Evolutionary conservation across 2,888 invertebrate genomes (phyloP), one percentile per base, ranked within the genome.

Genomic region (Atherix ibis): DNA sequence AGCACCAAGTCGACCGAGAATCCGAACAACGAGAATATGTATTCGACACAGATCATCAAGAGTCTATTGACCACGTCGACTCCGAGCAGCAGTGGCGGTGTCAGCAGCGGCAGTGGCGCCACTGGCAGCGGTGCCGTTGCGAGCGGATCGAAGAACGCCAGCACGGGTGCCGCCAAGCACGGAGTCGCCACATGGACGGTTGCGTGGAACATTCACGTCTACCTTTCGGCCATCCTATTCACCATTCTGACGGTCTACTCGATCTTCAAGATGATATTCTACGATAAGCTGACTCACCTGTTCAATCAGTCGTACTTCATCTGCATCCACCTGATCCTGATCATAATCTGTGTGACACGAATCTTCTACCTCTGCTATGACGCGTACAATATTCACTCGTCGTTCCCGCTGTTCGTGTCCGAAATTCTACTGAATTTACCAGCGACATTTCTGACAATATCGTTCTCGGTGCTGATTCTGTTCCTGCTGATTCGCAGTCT

Each of bases 201-300:
- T 43, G 87, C 85, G 2, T 91, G 89, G 91, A 83, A 88, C 49
- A 72, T 89, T 6, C 91, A 92, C 54, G 79, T 91, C 4, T 92
- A 91, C 62, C 62, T 84, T 26, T 80, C 83, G 0, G 89, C 88
- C 2, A 74, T 80, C 12, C 70, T 85, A 50, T 92, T 89, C 54
- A 78, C 83, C 0, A 65, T 88, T 9, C 63, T 92, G 47, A 84
- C 87, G 0, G 69, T 85, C 1, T 85, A 81, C 53, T 85, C 85
- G 15, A 76, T 88, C 39, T 77, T 84, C 51, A 85, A 87, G 60
- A 71, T 91, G 43, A 73, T 89, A 29, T 74, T 87, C 34, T 80
- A 87, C 58, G 82, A 84, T 60, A 79, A 82, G 50, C 76, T 81
- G 46, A 82, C 84, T 5, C 85, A 87, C 58, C 68, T 92, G 40